These are phyloP conservation scores for Oostethus manadensis DNA, from an alignment of 2,113 vertebrate genomes.

Conservation along the genomic window DNA sequence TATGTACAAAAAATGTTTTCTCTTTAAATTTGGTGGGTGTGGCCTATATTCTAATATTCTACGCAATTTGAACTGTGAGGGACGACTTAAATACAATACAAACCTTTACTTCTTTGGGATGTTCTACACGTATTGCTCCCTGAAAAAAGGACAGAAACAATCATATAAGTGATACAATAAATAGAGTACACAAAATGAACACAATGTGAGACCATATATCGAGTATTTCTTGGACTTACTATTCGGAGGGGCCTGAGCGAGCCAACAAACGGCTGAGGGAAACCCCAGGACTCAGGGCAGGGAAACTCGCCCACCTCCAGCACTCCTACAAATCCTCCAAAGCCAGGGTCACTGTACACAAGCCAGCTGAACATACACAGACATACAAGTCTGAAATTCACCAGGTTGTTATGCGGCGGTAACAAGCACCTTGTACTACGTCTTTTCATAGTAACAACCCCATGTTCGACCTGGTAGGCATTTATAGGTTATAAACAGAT, in stretches of 20 bases:
- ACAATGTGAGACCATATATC: neutral
- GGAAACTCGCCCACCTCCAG: slow-evolving; percentile 88
- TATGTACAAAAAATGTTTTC: no score
- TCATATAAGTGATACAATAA: slow-evolving; percentile 1
- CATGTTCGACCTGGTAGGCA: slow-evolving; percentile 21
- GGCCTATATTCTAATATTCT: no score
- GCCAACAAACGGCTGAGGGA: slow-evolving; percentile 81
- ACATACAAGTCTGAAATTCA: neutral
- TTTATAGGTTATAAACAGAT: slow-evolving; percentile 16
- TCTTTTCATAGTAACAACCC: slow-evolving; percentile 4
- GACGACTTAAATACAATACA: neutral
- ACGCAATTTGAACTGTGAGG: no score
- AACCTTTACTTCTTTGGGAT: slow-evolving; percentile 84
- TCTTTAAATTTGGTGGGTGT: no score
- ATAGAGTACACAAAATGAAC: neutral
- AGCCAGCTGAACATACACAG: slow-evolving; percentile 79
- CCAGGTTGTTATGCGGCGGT: neutral
- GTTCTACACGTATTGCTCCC: slow-evolving; percentile 89
- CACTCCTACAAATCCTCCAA: slow-evolving; percentile 79
- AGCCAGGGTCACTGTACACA: slow-evolving; percentile 86
- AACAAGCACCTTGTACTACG: neutral
- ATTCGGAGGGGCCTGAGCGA: slow-evolving; percentile 88
- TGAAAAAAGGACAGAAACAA: slow-evolving; percentile 50
- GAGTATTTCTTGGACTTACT: slow-evolving; percentile 60
- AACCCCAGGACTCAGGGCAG: slow-evolving; percentile 83